These are phyloP conservation scores for Lissonota sp. DNA, from an alignment of 2,888 invertebrate species.

Conservation along the genomic window DNA sequence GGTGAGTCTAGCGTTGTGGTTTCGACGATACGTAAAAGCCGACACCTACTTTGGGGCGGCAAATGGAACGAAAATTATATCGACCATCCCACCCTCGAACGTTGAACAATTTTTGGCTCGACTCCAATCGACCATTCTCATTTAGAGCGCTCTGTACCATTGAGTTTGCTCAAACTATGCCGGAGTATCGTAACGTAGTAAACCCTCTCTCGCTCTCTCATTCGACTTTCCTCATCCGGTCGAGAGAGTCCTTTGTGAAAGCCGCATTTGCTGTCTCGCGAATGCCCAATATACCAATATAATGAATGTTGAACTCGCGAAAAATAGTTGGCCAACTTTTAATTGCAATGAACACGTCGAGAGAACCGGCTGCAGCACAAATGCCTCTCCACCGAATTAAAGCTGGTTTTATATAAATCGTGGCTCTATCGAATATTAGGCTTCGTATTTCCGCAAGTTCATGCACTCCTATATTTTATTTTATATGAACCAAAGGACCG, in stretches of 20 bases:
- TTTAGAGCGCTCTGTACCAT: conserved; percentile 9
- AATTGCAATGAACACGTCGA: conserved; percentile 35
- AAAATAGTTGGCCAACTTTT: conserved; percentile 39
- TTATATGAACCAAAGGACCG: no score
- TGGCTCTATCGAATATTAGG: no score
- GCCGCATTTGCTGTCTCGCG: neutral
- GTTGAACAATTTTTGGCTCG: conserved; percentile 48
- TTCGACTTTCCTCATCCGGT: conserved; percentile 10
- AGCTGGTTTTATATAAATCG: no score
- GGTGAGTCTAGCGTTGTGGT: neutral
- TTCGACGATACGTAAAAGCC: conserved; percentile 36
- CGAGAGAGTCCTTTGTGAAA: neutral
- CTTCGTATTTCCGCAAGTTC: no score
- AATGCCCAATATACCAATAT: neutral
- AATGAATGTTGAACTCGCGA: conserved; percentile 19
- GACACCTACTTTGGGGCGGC: conserved; percentile 28
- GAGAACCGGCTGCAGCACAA: neutral
- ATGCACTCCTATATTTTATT: no score
- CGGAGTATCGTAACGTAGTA: neutral
- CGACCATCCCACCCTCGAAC: conserved; percentile 20
- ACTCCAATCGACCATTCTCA: conserved; percentile 44
- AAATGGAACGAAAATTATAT: conserved; percentile 38
- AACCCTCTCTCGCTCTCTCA: conserved; percentile 24
- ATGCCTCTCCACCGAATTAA: no score
- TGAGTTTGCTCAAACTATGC: conserved; percentile 12